Evolutionary conservation across 2,113 vertebrate species (phyloP).

Genomic region (Alces alces): DNA sequence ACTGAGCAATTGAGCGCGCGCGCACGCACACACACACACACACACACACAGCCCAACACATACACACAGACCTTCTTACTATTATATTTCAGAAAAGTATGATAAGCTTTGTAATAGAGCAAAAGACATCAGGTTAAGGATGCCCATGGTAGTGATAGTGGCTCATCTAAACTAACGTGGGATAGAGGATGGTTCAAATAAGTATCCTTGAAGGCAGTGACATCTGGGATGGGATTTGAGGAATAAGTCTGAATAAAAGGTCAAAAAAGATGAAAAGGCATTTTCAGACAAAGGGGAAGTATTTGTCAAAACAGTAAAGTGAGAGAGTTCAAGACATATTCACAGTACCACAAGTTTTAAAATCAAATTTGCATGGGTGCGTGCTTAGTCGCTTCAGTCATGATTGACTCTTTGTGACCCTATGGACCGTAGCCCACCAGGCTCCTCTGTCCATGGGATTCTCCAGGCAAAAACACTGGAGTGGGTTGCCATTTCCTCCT

Average conservation of each 20-base stretch:
- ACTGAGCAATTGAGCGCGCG: not conserved
- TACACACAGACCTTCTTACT: not conserved
- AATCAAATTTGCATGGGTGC: not conserved
- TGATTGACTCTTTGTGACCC: not conserved
- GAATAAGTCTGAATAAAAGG: not conserved
- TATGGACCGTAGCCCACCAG: not conserved
- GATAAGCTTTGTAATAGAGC: not conserved
- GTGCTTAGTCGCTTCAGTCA: not conserved
- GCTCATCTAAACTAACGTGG: not conserved
- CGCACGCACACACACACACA: not conserved
- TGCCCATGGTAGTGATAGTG: not conserved
- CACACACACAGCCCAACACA: not conserved
- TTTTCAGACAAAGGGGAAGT: not conserved
- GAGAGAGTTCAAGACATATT: not conserved
- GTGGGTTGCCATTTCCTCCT: not conserved
- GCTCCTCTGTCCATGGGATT: not conserved
- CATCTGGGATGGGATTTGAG: not conserved
- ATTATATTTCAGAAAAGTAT: not conserved
- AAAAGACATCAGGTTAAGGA: not conserved
- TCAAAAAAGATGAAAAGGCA: not conserved
- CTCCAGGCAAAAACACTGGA: not conserved
- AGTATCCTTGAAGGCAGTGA: not conserved
- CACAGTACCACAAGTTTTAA: not conserved
- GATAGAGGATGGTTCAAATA: not conserved
- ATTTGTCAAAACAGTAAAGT: not conserved